Evolutionary conservation across 2,113 vertebrate genomes (phyloP), one percentile per base, ranked within the genome.

Genomic region (Quiscalus mexicanus): DNA sequence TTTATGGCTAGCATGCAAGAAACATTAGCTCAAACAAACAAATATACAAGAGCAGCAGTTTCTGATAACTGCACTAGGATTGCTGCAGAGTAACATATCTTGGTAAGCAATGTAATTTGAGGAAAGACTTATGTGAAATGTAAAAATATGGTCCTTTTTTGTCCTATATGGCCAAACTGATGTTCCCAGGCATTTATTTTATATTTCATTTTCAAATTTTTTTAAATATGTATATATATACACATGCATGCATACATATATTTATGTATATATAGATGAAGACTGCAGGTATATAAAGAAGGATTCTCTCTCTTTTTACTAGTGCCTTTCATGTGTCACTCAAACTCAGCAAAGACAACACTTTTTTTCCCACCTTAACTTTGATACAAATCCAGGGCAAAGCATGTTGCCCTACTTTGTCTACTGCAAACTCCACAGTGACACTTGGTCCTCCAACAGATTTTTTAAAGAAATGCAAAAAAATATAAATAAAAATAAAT

Each of bases 201-300:
- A 41, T 65, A 41, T 49, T 55, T 35, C 2, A 37, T 42, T 83
- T 85, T 39, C 25, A 64, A 60, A 37, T 21, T 23, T 68, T 78
- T 60, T 2, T 35, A 6, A 22, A 11, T 15, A 21, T 49, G 9
- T 24, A 4, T 12, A 13, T 4, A 28, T 1, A 23, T 1, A 11
- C 1, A 41, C 13, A 10, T 37, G 35, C 37, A 37, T 37, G 9
- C 8, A n/a, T 9, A 21, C 4, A 12, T 2, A 23, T 22, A 13
- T 3, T 2, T 19, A 19, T 8, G 13, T 10, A 18, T 59, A 4
- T 33, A 19, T 19, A 42, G 7, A n/a, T 30, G n/a, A 67, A 49
- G 10, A 14, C 5, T 87, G 16, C 24, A 4, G 8, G 42, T 58
- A 49, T 9, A 8, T 17, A 23, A 6, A 11, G 16, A 55, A 30